Base-by-base conservation (phyloP, 2,113 vertebrate species). In the Copsychus sechellarum region DNA sequence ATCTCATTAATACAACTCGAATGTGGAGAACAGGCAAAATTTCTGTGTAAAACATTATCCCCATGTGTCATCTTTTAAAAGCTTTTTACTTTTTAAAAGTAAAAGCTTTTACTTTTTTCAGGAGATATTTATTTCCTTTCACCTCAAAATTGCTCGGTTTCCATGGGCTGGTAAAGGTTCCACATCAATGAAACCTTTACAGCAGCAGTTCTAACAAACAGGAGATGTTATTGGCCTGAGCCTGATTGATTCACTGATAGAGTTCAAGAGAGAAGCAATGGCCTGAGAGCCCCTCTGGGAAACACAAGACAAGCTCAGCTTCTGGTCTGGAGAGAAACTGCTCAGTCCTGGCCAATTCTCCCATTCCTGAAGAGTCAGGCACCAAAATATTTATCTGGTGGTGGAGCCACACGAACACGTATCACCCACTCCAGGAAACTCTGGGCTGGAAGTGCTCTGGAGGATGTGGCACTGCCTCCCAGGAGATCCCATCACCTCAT, bases 371-470 rank as follows among this genome's bases (percentile, higher is more conserved):
- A 29, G 23, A 60, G 24, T 20, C 65, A 78, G 31, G 45, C 26
- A 87, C 10, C 40, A 64, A 45, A 71, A 38, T 12, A 88, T 16
- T 42, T 17, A 8, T 3, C 2, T 8, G 48, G 11, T 8, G 20
- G 12, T 26, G 24, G 57, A 82, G 57, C 14, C 34, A 53, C 9
- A 5, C 0, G 0, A 62, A 66, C n/a, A 31, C 0, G 0, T 6
- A 28, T 10, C 36, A 18, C 15, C 18, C 12, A 4, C 29, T 48
- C 19, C 14, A 67, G 58, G 43, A 28, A 72, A 6, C 11, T 12
- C 6, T 11, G 50, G 15, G 33, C 23, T 72, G 23, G 58, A 50
- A n/a, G 43, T 14, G 43, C 34, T 47, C 25, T 0, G 1, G 57
- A 73, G 72, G 23, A 56, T 2, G 14, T 10, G 31, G 26, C 29